These are phyloP conservation scores for Alcedo quadribrachys DNA, from an alignment of 2,797 vertebrate species.

Conservation along the genomic window DNA sequence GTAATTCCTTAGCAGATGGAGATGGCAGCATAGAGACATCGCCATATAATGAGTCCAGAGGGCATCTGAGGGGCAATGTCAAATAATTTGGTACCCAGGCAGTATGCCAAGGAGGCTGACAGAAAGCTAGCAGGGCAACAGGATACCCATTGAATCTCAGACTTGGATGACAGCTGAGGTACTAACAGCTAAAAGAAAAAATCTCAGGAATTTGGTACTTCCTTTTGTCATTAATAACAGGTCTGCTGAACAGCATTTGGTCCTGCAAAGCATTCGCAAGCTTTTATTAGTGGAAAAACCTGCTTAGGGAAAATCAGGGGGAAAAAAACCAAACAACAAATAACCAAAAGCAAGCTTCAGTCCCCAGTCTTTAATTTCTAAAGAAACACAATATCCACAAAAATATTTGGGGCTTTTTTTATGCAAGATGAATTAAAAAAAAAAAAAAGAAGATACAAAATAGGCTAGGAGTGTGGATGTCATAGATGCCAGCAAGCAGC, in stretches of 20 bases:
- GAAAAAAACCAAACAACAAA: not conserved
- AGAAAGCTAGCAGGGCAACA: not conserved
- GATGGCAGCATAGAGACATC: constrained; percentile 25
- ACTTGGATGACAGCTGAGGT: not conserved
- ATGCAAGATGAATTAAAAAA: not conserved
- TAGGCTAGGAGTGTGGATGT: not conserved
- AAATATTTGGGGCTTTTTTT: not conserved
- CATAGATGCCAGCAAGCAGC: not conserved
- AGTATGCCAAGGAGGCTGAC: constrained; percentile 14
- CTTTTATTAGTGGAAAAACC: not conserved
- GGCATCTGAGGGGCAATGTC: constrained; percentile 45
- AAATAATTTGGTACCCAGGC: constrained; percentile 23
- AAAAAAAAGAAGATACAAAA: not conserved
- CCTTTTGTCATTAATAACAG: not conserved
- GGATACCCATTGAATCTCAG: not conserved
- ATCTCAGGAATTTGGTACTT: not conserved
- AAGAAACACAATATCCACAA: not conserved
- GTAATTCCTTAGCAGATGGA: constrained; percentile 41
- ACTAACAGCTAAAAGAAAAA: not conserved
- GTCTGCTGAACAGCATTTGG: not conserved
- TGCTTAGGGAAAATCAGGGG: not conserved
- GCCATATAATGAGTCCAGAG: constrained; percentile 32
- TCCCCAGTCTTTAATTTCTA: not conserved
- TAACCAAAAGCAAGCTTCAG: not conserved
- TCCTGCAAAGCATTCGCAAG: not conserved